Evolutionary conservation across 2,797 vertebrate genomes (phyloP).

Genomic region (Buphagus erythrorhynchus): DNA sequence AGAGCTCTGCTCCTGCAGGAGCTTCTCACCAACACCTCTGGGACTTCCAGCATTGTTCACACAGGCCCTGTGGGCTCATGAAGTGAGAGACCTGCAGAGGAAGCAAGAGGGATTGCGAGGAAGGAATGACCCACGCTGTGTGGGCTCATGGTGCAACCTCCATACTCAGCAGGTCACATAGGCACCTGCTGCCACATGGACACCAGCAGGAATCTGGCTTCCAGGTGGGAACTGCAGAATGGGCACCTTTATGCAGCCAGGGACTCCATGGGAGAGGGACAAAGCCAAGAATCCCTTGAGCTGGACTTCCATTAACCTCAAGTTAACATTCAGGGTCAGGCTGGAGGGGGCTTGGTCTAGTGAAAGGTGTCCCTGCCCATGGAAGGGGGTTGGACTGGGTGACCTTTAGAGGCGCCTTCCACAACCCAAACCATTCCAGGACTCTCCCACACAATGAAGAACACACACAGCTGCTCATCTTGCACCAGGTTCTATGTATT

Average conservation of each 20-base stretch:
- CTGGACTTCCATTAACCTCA: background rate
- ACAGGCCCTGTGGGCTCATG: rapidly evolving
- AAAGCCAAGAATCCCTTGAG: background rate
- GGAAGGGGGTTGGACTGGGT: background rate
- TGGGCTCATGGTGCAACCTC: rapidly evolving
- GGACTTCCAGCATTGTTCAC: rapidly evolving
- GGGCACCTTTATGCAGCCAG: background rate
- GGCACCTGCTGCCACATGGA: background rate
- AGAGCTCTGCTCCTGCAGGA: background rate
- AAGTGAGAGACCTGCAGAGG: rapidly evolving
- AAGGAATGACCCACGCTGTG: background rate
- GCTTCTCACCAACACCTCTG: background rate
- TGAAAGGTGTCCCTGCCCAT: background rate
- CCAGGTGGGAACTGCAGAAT: background rate
- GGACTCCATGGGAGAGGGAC: background rate
- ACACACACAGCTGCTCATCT: constrained; percentile 15
- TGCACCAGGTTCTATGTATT: constrained; percentile 71
- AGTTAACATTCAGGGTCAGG: background rate
- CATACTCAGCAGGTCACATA: rapidly evolving
- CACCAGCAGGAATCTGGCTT: background rate
- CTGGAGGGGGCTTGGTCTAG: background rate
- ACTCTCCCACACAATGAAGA: constrained; percentile 29
- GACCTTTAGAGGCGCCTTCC: background rate
- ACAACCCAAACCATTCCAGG: background rate
- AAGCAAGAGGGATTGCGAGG: background rate